Percentiles rank a stretch among this genome's conserved stretches.
phyloP scores from a whole-genome alignment of 2,797 vertebrate genomes.

The Thunnus albacares region DNA sequence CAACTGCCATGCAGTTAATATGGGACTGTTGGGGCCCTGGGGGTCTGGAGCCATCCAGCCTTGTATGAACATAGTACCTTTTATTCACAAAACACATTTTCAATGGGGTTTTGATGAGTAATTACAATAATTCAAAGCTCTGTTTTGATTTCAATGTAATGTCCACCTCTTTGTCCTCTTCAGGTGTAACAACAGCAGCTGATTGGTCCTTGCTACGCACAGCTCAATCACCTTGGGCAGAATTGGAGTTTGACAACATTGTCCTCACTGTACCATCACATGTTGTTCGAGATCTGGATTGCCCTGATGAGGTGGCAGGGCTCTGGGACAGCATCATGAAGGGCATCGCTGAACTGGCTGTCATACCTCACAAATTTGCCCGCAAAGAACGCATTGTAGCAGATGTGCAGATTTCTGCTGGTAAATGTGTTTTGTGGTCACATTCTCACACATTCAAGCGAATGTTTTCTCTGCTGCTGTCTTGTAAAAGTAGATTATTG shows the following conservation, averaged over 20 bases:
- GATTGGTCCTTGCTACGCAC: conserved; percentile 67
- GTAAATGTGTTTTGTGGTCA: conserved; percentile 24
- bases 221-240: conserved; percentile 90
- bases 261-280: conserved; percentile 88
- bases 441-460: no score
- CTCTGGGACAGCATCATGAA: conserved; percentile 90
- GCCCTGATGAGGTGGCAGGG: conserved; percentile 80
- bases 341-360: conserved; percentile 86
- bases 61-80: no score
- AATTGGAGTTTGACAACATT: conserved; percentile 91
- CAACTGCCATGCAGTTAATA: no score
- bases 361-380: conserved; percentile 83
- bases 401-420: conserved; percentile 90
- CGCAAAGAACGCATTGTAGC: conserved; percentile 91
- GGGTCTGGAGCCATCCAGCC: no score
- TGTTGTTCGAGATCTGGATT: conserved; percentile 78
- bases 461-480: no score
- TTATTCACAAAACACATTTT: no score
- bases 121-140: no score
- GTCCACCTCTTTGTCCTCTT: neutral
- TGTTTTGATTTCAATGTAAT: no score
- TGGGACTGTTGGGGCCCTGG: no score
- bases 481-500: no score
- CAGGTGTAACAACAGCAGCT: conserved; percentile 69
- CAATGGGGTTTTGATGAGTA: no score